A percentile compares a stretch with the other conserved stretches of the same genome.
Evolutionary conservation across 2,888 invertebrate genomes (phyloP).

Genomic region (Pardosa pseudoannulata): DNA sequence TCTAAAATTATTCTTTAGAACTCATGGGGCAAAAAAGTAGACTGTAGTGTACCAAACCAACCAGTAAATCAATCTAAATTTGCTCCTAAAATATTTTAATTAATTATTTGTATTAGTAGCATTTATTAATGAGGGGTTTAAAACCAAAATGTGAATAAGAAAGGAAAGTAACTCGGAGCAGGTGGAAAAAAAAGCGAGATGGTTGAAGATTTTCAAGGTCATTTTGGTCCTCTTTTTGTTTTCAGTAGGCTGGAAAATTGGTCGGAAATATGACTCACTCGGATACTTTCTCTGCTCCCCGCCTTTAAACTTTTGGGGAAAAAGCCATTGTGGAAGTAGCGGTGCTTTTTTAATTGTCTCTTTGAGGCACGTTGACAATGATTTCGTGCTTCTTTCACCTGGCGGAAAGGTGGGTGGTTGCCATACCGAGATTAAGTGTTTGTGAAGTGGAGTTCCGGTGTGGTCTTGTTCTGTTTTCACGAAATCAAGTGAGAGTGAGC

Average conservation of each 20-base stretch:
- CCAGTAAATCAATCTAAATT: too few relatives aligned
- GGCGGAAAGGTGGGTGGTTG: constrained; percentile 1
- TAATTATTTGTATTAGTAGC: too few relatives aligned
- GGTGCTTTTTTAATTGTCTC: background rate
- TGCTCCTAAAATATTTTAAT: too few relatives aligned
- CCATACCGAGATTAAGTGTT: background rate
- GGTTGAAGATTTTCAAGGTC: background rate
- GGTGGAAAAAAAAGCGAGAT: too few relatives aligned
- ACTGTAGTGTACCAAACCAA: too few relatives aligned
- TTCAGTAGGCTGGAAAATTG: background rate
- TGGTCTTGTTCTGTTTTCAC: background rate
- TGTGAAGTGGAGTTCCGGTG: constrained; percentile 3
- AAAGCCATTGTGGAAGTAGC: background rate
- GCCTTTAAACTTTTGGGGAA: background rate
- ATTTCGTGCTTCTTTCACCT: background rate
- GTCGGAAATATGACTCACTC: background rate
- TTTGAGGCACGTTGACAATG: background rate
- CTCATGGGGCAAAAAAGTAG: too few relatives aligned
- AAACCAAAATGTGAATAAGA: too few relatives aligned
- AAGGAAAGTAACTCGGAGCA: too few relatives aligned
- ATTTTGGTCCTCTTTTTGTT: background rate
- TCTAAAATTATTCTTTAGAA: too few relatives aligned
- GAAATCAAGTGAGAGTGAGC: too few relatives aligned
- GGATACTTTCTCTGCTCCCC: background rate
- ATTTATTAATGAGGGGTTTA: too few relatives aligned